Evolutionary conservation across 2,797 vertebrate genomes (phyloP).

Genomic region (Acrossocheilus wenchowensis): DNA sequence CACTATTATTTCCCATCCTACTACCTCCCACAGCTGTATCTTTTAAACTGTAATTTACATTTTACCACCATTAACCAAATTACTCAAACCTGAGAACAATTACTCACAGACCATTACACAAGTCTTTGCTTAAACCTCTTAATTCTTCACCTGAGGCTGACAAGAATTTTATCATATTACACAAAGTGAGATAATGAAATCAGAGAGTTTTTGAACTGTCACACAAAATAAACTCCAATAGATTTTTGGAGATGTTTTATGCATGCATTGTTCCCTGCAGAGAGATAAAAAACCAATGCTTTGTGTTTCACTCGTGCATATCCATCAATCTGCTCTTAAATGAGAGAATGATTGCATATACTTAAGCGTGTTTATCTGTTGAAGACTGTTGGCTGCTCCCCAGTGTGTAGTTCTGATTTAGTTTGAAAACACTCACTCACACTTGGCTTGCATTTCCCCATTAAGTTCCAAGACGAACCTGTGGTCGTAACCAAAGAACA

Average conservation of each 20-base stretch:
- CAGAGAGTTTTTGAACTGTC: not conserved
- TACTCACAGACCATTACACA: conserved; percentile 9
- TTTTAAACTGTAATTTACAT: conserved; percentile 16
- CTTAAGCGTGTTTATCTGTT: conserved; percentile 18
- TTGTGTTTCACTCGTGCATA: conserved; percentile 3
- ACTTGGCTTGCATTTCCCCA: conserved; percentile 32
- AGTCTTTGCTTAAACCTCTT: not conserved
- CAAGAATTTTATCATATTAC: not conserved
- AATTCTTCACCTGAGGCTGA: not conserved
- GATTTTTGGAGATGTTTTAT: conserved; percentile 20
- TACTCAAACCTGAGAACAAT: not conserved
- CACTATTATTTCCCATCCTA: not conserved
- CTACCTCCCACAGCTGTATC: not conserved
- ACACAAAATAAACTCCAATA: not conserved
- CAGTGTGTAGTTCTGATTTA: conserved; percentile 21
- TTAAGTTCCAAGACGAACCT: conserved; percentile 41
- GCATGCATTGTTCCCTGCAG: conserved; percentile 4
- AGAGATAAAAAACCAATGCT: conserved; percentile 9
- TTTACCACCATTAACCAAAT: not conserved
- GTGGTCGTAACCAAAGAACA: conserved; percentile 24
- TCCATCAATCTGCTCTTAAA: conserved; percentile 29
- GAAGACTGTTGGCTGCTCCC: conserved; percentile 22
- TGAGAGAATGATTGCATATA: conserved; percentile 42
- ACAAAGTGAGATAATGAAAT: not conserved
- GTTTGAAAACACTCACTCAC: conserved; percentile 44